Conservation (phyloP, 2,113 vertebrate genomes). For the Protomyctophum bolini region DNA sequence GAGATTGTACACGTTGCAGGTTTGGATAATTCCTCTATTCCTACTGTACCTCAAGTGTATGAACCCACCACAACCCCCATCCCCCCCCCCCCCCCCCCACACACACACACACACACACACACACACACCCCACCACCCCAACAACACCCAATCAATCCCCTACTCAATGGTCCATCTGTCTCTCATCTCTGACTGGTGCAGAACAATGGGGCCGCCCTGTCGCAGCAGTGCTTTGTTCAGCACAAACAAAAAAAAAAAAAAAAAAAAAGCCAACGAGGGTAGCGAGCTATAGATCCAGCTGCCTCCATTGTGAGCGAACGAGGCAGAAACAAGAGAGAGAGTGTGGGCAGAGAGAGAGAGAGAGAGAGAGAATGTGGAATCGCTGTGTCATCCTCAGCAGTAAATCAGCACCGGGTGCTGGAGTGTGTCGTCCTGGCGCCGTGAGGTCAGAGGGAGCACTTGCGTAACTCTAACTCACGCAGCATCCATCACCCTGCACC, state of each 20-base stretch:
- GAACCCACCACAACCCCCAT: constrained; percentile 42
- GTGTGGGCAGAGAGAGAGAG: constrained; percentile 56
- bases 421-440: constrained; percentile 62
- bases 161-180: constrained; percentile 48
- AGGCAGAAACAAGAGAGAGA: constrained; percentile 18
- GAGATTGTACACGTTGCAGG: too few relatives aligned
- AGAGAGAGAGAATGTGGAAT: constrained; percentile 64
- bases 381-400: constrained; percentile 79
- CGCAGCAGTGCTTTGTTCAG: constrained; percentile 76
- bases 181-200: constrained; percentile 67
- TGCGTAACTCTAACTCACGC: constrained; percentile 70
- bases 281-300: constrained; percentile 70
- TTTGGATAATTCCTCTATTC: too few relatives aligned
- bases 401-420: constrained; percentile 72
- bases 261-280: constrained; percentile 62
- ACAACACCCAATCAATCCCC: constrained; percentile 44
- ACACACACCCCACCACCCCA: too few relatives aligned
- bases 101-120: too few relatives aligned
- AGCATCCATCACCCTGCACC: constrained; percentile 59
- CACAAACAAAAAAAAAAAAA: constrained; percentile 57
- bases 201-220: constrained; percentile 65
- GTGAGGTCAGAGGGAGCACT: constrained; percentile 69
- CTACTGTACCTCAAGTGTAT: constrained; percentile 6
- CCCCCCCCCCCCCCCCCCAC: constrained; percentile 4
- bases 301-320: constrained; percentile 63